These are phyloP conservation scores for Adrianichthys oophorus DNA, from an alignment of 2,797 vertebrate genomes.

Conservation along the genomic window DNA sequence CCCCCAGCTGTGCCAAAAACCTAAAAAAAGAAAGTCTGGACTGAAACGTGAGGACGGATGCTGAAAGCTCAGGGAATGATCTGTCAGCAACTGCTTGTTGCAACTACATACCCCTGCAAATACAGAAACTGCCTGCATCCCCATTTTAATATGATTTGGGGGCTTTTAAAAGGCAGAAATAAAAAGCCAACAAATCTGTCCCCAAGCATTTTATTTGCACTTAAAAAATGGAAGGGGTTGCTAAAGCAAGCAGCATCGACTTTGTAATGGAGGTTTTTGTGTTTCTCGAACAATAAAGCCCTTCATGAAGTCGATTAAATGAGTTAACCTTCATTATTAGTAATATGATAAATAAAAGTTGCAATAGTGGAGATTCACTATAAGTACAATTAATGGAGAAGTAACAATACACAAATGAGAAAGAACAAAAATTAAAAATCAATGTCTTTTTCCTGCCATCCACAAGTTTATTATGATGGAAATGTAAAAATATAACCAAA, in stretches of 20 bases:
- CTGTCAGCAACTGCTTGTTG: slow-evolving; percentile 21
- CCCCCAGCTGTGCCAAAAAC: slow-evolving; percentile 32
- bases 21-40: background rate
- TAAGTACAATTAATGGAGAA: too few species aligned
- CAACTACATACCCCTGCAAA: slow-evolving; percentile 23
- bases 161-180: slow-evolving; percentile 41
- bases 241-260: slow-evolving; percentile 19
- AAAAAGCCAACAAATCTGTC: slow-evolving; percentile 49
- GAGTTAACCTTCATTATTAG: slow-evolving; percentile 26
- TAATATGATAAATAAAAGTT: slow-evolving; percentile 14
- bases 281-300: slow-evolving; percentile 20
- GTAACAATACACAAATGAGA: too few species aligned
- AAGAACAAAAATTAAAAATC: too few species aligned
- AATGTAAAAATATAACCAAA: too few species aligned
- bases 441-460: too few species aligned
- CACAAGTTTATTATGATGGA: too few species aligned
- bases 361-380: too few species aligned
- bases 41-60: background rate
- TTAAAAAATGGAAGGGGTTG: slow-evolving; percentile 55
- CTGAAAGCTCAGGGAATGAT: slow-evolving; percentile 19
- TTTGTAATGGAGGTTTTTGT: slow-evolving; percentile 14
- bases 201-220: slow-evolving; percentile 57
- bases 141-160: slow-evolving; percentile 34
- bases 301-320: slow-evolving; percentile 39
- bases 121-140: slow-evolving; percentile 27